These are phyloP conservation scores for Proterorhinus semilunaris DNA, from an alignment of 2,113 vertebrate genomes.

Conservation along the genomic window DNA sequence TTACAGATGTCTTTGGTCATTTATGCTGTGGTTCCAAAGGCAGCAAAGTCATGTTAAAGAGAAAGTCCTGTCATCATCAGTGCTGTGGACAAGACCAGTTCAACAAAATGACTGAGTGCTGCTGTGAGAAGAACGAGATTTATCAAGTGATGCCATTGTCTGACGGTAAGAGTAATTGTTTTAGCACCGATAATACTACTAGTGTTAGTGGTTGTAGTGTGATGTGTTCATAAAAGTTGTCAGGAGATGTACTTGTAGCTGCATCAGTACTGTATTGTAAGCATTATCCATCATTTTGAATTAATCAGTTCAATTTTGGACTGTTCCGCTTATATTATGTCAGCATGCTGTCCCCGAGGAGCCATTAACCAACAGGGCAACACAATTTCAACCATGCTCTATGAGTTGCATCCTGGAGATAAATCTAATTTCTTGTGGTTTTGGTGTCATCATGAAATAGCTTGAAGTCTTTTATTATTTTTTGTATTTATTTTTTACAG, in stretches of 20 bases:
- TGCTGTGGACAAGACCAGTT: conserved; percentile 20
- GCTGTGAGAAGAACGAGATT: neutral
- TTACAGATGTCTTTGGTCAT: neutral
- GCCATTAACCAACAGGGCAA: neutral
- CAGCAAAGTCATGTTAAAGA: neutral
- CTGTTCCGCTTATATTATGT: neutral
- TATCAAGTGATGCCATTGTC: neutral
- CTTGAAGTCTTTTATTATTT: too few relatives aligned
- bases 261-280: too few relatives aligned
- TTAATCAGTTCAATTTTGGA: neutral
- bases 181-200: neutral
- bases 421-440: neutral
- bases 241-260: too few relatives aligned
- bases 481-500: neutral
- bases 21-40: conserved; percentile 7
- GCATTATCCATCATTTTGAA: too few relatives aligned
- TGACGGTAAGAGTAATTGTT: neutral
- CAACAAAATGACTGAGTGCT: conserved; percentile 14
- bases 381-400: neutral
- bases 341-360: neutral
- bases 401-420: neutral
- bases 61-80: neutral
- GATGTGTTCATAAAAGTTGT: neutral
- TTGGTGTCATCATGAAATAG: neutral
- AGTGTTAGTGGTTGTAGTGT: neutral